A percentile compares a stretch with the other conserved stretches of the same genome.
These are phyloP conservation scores for Prenolepis imparis DNA, from an alignment of 2,888 invertebrate species.

Conservation along the genomic window DNA sequence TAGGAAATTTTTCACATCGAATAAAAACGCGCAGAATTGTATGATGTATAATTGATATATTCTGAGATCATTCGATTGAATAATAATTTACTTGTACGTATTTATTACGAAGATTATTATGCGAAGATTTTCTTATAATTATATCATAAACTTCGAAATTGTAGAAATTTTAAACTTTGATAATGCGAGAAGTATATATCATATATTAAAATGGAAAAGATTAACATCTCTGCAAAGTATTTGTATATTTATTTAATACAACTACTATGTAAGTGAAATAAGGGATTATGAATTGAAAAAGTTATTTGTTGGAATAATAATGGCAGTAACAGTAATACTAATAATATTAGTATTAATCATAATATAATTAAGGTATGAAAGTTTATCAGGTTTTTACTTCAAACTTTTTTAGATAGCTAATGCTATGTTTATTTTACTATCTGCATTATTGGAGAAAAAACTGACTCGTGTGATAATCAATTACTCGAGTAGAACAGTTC, in stretches of 20 bases:
- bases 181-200: background rate
- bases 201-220: background rate
- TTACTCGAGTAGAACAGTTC: background rate
- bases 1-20: background rate
- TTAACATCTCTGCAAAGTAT: background rate
- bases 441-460: background rate
- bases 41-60: constrained; percentile 12
- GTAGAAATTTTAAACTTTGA: background rate
- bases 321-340: background rate
- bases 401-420: background rate
- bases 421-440: background rate
- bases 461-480: background rate
- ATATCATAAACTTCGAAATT: background rate
- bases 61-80: background rate
- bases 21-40: background rate
- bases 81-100: background rate
- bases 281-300: constrained; percentile 5
- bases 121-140: background rate
- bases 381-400: background rate
- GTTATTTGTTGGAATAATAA: background rate
- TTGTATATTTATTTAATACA: background rate
- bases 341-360: background rate
- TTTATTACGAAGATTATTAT: background rate
- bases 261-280: background rate
- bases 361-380: background rate